A percentile compares a stretch with the other conserved stretches of the same genome.
phyloP scores from a whole-genome alignment of 2,113 vertebrate genomes.

The Eubucco bourcierii region DNA sequence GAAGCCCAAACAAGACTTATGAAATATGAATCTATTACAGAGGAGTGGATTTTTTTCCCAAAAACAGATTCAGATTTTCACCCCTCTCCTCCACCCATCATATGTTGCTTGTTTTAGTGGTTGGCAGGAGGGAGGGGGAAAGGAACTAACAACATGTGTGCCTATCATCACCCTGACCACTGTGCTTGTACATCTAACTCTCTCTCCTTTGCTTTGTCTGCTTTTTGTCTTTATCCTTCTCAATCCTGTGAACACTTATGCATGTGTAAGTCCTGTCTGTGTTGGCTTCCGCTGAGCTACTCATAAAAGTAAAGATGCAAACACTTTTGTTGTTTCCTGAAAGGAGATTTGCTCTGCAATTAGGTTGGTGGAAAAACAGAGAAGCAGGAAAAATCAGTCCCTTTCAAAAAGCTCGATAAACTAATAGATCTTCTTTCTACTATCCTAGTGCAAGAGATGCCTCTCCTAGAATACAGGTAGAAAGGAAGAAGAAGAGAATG shows the following conservation, averaged over 20 bases:
- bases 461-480: not conserved
- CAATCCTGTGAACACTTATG: not conserved
- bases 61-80: conserved; percentile 2
- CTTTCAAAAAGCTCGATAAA: not conserved
- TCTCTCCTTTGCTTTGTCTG: conserved; percentile 15
- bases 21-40: conserved; percentile 34
- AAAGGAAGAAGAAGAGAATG: not conserved
- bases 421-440: not conserved
- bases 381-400: not conserved
- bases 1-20: not conserved
- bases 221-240: not conserved
- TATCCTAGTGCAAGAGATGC: not conserved
- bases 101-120: conserved; percentile 62
- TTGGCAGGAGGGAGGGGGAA: conserved; percentile 60
- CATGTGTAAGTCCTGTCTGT: not conserved
- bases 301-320: not conserved
- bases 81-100: conserved; percentile 45
- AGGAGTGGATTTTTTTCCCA: not conserved
- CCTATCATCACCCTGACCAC: conserved; percentile 69
- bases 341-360: not conserved
- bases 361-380: not conserved
- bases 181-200: not conserved
- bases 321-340: not conserved
- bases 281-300: not conserved
- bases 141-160: conserved; percentile 68